A percentile compares a stretch with the other conserved stretches of the same genome.
phyloP scores from a whole-genome alignment of 2,888 invertebrate species.

The Cybosia mesomella region DNA sequence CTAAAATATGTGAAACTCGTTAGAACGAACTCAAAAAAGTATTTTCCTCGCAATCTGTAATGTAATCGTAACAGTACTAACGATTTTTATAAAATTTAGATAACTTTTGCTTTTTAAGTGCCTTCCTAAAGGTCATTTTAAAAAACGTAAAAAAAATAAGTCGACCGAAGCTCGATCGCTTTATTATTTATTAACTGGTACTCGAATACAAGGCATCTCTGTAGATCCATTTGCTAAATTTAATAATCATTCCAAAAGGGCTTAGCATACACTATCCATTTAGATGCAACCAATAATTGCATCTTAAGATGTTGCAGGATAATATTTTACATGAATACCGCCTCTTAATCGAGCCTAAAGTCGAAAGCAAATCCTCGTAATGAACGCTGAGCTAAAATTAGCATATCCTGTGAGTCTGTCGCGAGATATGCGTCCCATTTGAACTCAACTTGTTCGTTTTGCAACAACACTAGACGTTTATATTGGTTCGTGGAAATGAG shows the following conservation, averaged over 20 bases:
- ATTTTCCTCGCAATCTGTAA: too few species aligned
- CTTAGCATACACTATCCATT: background rate
- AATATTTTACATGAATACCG: conserved; percentile 32
- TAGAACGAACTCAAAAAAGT: too few species aligned
- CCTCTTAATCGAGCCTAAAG: conserved; percentile 37
- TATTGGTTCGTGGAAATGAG: conserved; percentile 31
- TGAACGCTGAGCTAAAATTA: conserved; percentile 51
- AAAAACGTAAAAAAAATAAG: too few species aligned
- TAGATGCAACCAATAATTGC: conserved; percentile 5
- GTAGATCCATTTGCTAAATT: background rate
- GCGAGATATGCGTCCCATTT: conserved; percentile 38
- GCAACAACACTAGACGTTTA: conserved; percentile 33
- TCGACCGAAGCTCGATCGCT: too few species aligned
- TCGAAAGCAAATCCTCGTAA: conserved; percentile 37
- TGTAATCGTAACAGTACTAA: too few species aligned
- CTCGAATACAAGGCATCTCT: background rate
- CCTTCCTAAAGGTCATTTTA: too few species aligned
- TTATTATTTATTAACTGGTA: background rate
- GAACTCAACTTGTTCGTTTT: conserved; percentile 36
- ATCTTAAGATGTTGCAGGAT: conserved; percentile 20
- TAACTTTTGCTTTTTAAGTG: too few species aligned
- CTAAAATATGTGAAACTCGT: too few species aligned
- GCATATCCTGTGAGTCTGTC: conserved; percentile 52
- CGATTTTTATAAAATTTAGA: too few species aligned
- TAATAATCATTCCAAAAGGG: background rate